Evolutionary conservation across 2,888 invertebrate species (phyloP), one percentile per base, ranked within the genome.

Genomic region (Xylocampa areola): DNA sequence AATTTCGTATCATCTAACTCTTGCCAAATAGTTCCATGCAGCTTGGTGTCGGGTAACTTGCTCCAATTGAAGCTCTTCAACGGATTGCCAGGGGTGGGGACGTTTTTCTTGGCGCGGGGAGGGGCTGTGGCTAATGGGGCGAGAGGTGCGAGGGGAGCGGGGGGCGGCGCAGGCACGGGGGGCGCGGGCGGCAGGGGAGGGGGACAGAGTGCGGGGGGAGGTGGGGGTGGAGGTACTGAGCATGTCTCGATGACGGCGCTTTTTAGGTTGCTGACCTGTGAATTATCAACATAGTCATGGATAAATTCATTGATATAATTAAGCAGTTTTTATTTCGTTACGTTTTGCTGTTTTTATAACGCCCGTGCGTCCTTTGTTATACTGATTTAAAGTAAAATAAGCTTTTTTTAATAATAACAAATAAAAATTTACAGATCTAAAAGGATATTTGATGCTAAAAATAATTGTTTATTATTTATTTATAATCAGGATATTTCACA

Each of bases 21-120:
- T 71, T 97, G 97, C 99, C 99, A 99, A 62, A 99, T 97, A 0
- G 99, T 99, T 7, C 98, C 99, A 71, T 96, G 96, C 1, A 99
- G 94, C 84, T 98, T 98, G 32, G 96, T 95, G 75, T 98, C 98
- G 0, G 98, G 98, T 59, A 99, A 94, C 86, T 98, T 99, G 45
- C 98, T 97, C 99, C 99, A 99, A 93, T 99, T 99, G 94, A 99
- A 98, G 49, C 98, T 98, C 89, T 99, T 99, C 49, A 99, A 92
- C 0, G 98, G 98, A 88, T 98, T 98, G 4, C 97, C 96, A 0
- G 99, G 98, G 76, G 97, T 97, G 8, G 99, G 99, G 54, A 98
- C 97, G 89, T 98, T 97, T 90, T 98, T 98, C 87, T 96, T 96
- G 13, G 94, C 93, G 40, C 94, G 90, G 58, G 96, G 96, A 0